Evolutionary conservation across 2,113 vertebrate genomes (phyloP), one percentile per base, ranked within the genome.

Genomic region (Odontesthes bonariensis): DNA sequence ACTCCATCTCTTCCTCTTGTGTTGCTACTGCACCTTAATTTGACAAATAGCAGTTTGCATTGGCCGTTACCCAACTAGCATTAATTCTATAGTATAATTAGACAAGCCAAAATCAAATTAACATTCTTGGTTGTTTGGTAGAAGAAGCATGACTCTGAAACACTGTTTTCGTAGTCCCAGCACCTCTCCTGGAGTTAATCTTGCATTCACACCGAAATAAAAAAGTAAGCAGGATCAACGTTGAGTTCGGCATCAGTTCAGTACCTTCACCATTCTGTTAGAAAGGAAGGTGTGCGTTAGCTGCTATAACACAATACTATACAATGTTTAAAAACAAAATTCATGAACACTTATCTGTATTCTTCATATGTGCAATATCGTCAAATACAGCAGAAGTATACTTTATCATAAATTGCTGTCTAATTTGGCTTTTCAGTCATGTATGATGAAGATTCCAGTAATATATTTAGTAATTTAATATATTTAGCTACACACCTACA

Each of bases 61-160:
- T 47, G 44, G 32, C 32, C n/a, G 11, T 35, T 51, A 22, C 35
- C 42, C 51, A 51, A 51, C 40, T 56, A 38, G 46, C 22, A 64
- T 73, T 73, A 56, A 54, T 56, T 55, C 49, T 8, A n/a, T 35
- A 9, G 31, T 32, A 54, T 73, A 32, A 23, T 51, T 72, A 62
- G 35, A 54, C 6, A 60, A 20, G 23, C 47, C 19, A 14, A 62
- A 53, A 32, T 72, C 14, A 54, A 72, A 32, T 54, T 5, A 19
- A 33, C 19, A 62, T 11, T 31, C 20, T 42, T 53, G 49, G 46
- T 72, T 53, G 60, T 44, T 72, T 40, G 23, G 23, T n/a, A 8
- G 49, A 72, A 72, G 49, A 54, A 53, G 9, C 22, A 52, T 52
- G 46, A 31, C 27, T 56, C 65, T 31, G 40, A 3, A 55, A 40